Evolutionary conservation across 1,140 invertebrate species (phyloP).

Genomic region (Lucilia cuprina): DNA sequence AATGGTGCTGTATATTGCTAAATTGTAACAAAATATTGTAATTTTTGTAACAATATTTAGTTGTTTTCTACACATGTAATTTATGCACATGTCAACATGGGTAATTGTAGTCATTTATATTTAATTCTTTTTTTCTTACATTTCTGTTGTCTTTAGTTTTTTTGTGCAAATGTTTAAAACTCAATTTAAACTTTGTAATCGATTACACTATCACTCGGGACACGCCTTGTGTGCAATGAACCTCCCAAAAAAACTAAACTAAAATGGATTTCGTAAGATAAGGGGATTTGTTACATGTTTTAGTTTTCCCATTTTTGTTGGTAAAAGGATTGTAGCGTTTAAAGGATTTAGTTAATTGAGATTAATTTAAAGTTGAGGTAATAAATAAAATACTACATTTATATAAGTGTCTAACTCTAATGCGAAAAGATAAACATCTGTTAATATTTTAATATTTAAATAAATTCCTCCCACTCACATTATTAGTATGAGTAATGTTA

Average conservation of each 20-base stretch:
- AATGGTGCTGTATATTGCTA: neutral
- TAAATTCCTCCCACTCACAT: too few species aligned
- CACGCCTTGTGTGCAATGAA: neutral
- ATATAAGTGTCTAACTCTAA: too few species aligned
- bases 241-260: too few species aligned
- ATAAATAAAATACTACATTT: too few species aligned
- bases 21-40: constrained; percentile 26
- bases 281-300: too few species aligned
- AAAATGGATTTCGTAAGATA: too few species aligned
- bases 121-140: neutral
- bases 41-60: neutral
- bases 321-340: neutral
- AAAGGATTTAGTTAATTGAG: neutral
- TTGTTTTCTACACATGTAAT: constrained; percentile 19
- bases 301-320: neutral
- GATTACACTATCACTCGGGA: neutral
- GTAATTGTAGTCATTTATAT: constrained; percentile 27
- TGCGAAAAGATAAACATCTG: too few species aligned
- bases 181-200: constrained; percentile 3
- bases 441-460: too few species aligned
- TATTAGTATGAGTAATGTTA: too few species aligned
- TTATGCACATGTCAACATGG: constrained; percentile 25
- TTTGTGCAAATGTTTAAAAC: neutral
- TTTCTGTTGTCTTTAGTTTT: neutral
- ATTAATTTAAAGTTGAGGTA: neutral